Evolutionary conservation across 2,888 invertebrate genomes (phyloP).

Genomic region (Plagodis pulveraria): DNA sequence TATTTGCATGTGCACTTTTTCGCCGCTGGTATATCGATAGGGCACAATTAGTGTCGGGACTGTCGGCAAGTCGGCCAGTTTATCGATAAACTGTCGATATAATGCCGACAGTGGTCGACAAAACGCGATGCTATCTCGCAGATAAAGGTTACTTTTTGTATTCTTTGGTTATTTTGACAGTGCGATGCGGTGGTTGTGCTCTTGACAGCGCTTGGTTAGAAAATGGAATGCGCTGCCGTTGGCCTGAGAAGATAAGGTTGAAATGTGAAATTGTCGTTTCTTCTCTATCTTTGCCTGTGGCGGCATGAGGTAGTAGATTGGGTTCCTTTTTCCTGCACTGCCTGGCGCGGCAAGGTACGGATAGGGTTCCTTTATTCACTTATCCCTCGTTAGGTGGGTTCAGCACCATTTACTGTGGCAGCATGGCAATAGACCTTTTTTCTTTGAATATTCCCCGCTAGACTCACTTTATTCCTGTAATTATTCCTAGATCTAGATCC

Average conservation of each 20-base stretch:
- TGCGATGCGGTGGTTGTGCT: slow-evolving; percentile 19
- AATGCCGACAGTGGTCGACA: slow-evolving; percentile 63
- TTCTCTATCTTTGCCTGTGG: no score
- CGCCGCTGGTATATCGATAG: slow-evolving; percentile 57
- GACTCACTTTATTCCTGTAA: no score
- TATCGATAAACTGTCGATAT: slow-evolving; percentile 64
- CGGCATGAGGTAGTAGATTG: no score
- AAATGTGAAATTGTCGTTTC: neutral
- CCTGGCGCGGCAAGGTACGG: no score
- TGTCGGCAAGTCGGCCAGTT: slow-evolving; percentile 66
- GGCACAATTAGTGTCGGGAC: slow-evolving; percentile 79
- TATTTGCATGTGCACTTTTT: slow-evolving; percentile 66
- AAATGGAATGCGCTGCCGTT: neutral
- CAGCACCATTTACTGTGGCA: no score
- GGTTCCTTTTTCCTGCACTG: no score
- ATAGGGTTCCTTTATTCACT: no score
- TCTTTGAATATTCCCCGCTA: no score
- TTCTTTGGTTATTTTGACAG: slow-evolving; percentile 27
- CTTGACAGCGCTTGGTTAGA: slow-evolving; percentile 3
- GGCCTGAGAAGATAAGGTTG: neutral
- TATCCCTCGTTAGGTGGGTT: no score
- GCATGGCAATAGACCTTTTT: no score
- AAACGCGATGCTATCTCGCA: slow-evolving; percentile 74
- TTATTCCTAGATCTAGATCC: no score
- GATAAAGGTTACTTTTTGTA: slow-evolving; percentile 32